Conservation (phyloP, 2,113 vertebrate genomes). For the Nymphicus hollandicus region DNA sequence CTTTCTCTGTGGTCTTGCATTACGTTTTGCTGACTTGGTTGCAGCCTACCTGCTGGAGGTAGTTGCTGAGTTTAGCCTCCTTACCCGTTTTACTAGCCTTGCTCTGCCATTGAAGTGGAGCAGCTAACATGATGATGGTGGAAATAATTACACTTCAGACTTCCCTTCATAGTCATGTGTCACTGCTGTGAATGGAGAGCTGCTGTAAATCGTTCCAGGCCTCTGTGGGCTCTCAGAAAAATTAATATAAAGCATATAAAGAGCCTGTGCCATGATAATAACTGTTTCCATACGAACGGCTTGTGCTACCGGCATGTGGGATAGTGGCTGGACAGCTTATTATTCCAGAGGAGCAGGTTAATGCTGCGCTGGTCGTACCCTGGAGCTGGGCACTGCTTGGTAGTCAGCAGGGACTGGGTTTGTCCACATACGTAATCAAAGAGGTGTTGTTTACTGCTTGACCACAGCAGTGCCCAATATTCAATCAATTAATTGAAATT, state of each 20-base stretch:
- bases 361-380: background rate
- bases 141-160: background rate
- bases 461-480: background rate
- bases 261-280: background rate
- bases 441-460: background rate
- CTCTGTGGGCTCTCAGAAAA: background rate
- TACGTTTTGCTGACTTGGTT: background rate
- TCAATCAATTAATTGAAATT: background rate
- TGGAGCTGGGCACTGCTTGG: background rate
- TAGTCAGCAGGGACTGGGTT: background rate
- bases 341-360: background rate
- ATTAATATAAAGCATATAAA: background rate
- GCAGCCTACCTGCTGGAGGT: background rate
- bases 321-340: background rate
- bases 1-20: rapidly evolving
- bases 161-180: background rate
- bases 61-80: background rate
- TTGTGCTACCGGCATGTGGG: background rate
- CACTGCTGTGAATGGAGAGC: background rate
- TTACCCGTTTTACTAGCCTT: background rate
- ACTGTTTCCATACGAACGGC: background rate
- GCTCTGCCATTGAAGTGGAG: background rate
- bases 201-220: background rate
- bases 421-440: background rate
- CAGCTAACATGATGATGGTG: background rate